A percentile compares a stretch with the other conserved stretches of the same genome.
phyloP scores from a whole-genome alignment of 2,113 vertebrate genomes.

The Prunella fulvescens region DNA sequence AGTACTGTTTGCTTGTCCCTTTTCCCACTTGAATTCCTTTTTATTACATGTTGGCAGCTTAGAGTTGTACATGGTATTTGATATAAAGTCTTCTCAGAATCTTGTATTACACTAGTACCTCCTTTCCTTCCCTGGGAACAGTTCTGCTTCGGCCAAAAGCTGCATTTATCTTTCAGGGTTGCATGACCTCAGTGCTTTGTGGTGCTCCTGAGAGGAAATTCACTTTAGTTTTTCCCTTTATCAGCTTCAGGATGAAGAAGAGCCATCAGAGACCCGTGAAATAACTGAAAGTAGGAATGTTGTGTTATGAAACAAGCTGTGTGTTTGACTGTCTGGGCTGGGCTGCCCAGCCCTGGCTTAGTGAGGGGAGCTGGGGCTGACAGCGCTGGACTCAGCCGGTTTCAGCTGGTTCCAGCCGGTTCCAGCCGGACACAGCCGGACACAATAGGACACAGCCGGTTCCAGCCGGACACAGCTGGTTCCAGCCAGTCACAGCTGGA shows the following conservation, averaged over 20 bases:
- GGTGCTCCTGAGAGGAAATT: background rate
- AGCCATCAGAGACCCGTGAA: background rate
- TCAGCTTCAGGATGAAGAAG: background rate
- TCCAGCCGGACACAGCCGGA: accelerated
- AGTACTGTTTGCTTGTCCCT: background rate
- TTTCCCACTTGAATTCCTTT: background rate
- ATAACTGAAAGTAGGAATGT: background rate
- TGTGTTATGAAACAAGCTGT: background rate
- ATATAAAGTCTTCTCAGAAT: background rate
- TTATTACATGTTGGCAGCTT: background rate
- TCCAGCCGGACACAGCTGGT: accelerated
- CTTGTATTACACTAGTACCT: background rate
- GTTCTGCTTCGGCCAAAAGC: background rate
- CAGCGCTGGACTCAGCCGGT: accelerated
- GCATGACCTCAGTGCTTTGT: background rate
- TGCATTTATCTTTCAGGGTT: background rate
- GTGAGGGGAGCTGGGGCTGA: background rate
- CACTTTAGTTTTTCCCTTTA: background rate
- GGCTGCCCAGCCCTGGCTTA: accelerated
- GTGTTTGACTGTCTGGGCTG: accelerated
- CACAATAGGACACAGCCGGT: accelerated
- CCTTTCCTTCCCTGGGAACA: background rate
- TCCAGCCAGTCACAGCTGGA: accelerated
- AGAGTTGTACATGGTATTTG: background rate
- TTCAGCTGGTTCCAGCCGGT: accelerated